Evolutionary conservation across 2,888 invertebrate genomes (phyloP).

Genomic region (Taenaris catops): DNA sequence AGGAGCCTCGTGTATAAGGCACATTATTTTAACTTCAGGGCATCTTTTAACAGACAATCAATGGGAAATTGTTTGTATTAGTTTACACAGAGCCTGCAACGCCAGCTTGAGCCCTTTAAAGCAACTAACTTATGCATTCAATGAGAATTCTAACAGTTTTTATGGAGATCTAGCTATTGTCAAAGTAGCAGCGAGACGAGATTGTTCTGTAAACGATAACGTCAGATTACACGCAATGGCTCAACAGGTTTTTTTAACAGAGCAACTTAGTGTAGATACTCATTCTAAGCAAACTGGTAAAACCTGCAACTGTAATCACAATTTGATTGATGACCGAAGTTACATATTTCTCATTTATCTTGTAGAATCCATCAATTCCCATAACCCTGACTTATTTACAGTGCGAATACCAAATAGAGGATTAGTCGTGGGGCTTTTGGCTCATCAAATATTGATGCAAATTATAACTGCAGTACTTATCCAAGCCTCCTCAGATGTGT

Average conservation of each 20-base stretch:
- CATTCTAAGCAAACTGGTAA: slow-evolving; percentile 52
- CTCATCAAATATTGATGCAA: slow-evolving; percentile 95
- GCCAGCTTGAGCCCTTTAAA: slow-evolving; percentile 93
- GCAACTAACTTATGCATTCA: slow-evolving; percentile 93
- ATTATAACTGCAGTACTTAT: slow-evolving; percentile 93
- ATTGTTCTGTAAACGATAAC: slow-evolving; percentile 91
- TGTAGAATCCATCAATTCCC: slow-evolving; percentile 83
- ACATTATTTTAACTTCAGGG: slow-evolving; percentile 90
- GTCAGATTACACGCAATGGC: slow-evolving; percentile 92
- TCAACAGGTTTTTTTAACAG: slow-evolving; percentile 90
- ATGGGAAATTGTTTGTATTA: slow-evolving; percentile 92
- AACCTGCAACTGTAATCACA: slow-evolving; percentile 59
- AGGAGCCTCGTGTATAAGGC: slow-evolving; percentile 94
- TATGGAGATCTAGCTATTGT: slow-evolving; percentile 96
- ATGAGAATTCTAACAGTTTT: slow-evolving; percentile 95
- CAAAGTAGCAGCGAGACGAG: slow-evolving; percentile 94
- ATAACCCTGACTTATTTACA: slow-evolving; percentile 88
- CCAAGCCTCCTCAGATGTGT: slow-evolving; percentile 83
- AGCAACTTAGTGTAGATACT: slow-evolving; percentile 57
- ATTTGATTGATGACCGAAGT: slow-evolving; percentile 88
- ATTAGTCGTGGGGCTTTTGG: slow-evolving; percentile 92
- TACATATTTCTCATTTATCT: slow-evolving; percentile 94
- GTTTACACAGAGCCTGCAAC: slow-evolving; percentile 90
- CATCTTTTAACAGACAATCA: slow-evolving; percentile 89
- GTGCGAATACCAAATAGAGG: slow-evolving; percentile 93